Percentiles rank a stretch among this genome's conserved stretches.
phyloP scores from a whole-genome alignment of 2,797 vertebrate species.

The Crocodylus rhombifer region DNA sequence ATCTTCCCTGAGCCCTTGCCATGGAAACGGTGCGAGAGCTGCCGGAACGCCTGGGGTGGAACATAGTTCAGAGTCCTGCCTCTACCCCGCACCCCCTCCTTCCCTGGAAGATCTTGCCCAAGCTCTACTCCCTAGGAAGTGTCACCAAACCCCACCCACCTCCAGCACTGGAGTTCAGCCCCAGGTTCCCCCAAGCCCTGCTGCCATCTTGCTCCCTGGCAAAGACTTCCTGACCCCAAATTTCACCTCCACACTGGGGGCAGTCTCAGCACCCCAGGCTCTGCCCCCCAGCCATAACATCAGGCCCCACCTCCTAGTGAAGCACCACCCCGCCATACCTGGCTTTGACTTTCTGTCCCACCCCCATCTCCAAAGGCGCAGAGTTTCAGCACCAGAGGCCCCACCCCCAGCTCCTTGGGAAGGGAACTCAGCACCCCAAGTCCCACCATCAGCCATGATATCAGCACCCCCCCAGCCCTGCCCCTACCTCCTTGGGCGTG shows the following conservation, averaged over 20 bases:
- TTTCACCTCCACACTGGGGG: no score
- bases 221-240: not conserved
- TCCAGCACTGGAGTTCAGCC: not conserved
- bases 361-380: no score
- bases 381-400: no score
- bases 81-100: no score
- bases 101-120: no score
- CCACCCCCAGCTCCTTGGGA: not conserved
- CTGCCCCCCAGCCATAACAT: not conserved
- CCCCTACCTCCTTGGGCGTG: slow-evolving; percentile 89
- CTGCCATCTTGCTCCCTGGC: not conserved
- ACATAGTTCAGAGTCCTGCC: no score
- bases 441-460: not conserved
- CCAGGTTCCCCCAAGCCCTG: not conserved
- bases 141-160: not conserved
- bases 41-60: slow-evolving; percentile 87
- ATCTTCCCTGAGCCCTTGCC: slow-evolving; percentile 96
- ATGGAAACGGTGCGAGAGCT: slow-evolving; percentile 93
- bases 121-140: no score
- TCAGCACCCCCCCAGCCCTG: fast-evolving
- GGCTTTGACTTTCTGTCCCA: no score
- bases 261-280: not conserved
- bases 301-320: no score
- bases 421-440: not conserved
- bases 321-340: no score